Conservation (phyloP, 2,888 invertebrate genomes). For the Stenichneumon culpator region DNA sequence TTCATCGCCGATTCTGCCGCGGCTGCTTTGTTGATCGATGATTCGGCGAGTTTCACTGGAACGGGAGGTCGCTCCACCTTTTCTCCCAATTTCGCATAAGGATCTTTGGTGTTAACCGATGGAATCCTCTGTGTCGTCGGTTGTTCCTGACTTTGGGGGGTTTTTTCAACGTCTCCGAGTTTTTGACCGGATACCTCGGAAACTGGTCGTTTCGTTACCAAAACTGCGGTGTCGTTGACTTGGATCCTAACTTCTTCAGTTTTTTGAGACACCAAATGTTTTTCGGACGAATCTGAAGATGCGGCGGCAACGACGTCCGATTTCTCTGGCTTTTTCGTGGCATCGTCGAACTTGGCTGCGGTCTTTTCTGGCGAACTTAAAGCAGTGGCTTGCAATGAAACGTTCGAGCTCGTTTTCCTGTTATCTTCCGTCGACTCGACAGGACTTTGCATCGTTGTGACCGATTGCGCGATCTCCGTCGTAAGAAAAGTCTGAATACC, state of each 20-base stretch:
- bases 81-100: slow-evolving; percentile 64
- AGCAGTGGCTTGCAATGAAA: slow-evolving; percentile 13
- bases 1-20: slow-evolving; percentile 8
- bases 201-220: slow-evolving; percentile 63
- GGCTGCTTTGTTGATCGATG: slow-evolving; percentile 6
- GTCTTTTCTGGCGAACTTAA: slow-evolving; percentile 19
- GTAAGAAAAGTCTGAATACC: slow-evolving; percentile 26
- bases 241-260: slow-evolving; percentile 69
- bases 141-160: slow-evolving; percentile 41
- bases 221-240: slow-evolving; percentile 72
- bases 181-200: slow-evolving; percentile 44
- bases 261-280: slow-evolving; percentile 23
- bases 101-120: slow-evolving; percentile 36
- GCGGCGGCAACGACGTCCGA: neutral
- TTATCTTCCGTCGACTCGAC: slow-evolving; percentile 18
- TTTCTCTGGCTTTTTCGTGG: slow-evolving; percentile 23
- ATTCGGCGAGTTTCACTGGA: slow-evolving; percentile 37
- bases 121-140: slow-evolving; percentile 44
- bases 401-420: slow-evolving; percentile 6
- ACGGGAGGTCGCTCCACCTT: slow-evolving; percentile 45
- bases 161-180: slow-evolving; percentile 30
- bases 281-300: slow-evolving; percentile 13
- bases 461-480: slow-evolving; percentile 36
- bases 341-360: slow-evolving; percentile 21
- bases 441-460: slow-evolving; percentile 59